These are phyloP conservation scores for Microplitis deprimator DNA, from an alignment of 2,888 invertebrate genomes.

Conservation along the genomic window DNA sequence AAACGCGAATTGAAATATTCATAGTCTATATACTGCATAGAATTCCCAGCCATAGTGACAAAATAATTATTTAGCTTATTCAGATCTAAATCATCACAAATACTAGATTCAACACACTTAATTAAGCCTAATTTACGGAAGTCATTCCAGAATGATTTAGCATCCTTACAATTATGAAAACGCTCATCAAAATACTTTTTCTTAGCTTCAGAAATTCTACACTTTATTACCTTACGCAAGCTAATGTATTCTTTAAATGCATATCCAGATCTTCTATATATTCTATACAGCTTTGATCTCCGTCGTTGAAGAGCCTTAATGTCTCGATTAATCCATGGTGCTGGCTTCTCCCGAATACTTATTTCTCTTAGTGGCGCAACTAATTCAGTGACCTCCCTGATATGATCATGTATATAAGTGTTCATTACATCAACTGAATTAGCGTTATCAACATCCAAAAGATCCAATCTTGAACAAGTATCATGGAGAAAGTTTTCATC, in stretches of 20 bases:
- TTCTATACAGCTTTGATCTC: not conserved
- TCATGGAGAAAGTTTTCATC: too few relatives aligned
- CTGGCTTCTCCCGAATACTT: not conserved
- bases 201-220: not conserved
- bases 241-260: not conserved
- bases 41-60: not conserved
- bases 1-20: not conserved
- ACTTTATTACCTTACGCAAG: not conserved
- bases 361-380: not conserved
- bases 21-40: not conserved
- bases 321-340: not conserved
- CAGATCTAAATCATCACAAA: not conserved
- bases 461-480: too few relatives aligned
- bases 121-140: slow-evolving; percentile 16
- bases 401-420: too few relatives aligned
- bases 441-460: too few relatives aligned
- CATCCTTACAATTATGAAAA: slow-evolving; percentile 7
- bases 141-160: slow-evolving; percentile 29
- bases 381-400: not conserved
- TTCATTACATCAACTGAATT: too few relatives aligned
- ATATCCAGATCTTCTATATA: not conserved
- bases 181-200: not conserved
- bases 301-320: not conserved
- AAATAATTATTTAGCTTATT: not conserved
- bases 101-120: not conserved